Percentiles rank a stretch among this genome's conserved stretches.
Conservation (phyloP, 2,113 vertebrate genomes). For the Dipodomys stephensi region DNA sequence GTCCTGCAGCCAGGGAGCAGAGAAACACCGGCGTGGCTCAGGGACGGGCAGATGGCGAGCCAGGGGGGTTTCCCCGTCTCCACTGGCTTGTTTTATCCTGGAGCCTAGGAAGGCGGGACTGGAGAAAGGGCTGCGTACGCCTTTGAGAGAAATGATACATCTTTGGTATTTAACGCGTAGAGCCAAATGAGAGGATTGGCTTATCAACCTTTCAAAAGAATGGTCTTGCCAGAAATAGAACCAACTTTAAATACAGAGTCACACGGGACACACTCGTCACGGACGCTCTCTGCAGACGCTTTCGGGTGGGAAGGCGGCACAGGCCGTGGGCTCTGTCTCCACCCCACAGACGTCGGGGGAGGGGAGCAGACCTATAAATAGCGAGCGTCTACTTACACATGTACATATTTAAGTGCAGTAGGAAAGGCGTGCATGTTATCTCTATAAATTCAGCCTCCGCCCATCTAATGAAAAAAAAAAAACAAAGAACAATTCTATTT, state of each 20-base stretch:
- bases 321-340: neutral
- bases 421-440: neutral
- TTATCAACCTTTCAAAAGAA: conserved; percentile 63
- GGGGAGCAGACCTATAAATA: conserved; percentile 47
- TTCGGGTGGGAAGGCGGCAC: neutral
- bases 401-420: neutral
- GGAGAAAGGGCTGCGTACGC: neutral
- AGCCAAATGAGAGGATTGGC: conserved; percentile 54
- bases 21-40: neutral
- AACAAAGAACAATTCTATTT: conserved; percentile 39
- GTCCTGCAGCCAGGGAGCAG: neutral
- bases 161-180: conserved; percentile 24
- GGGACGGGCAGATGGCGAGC: conserved; percentile 34
- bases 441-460: conserved; percentile 24
- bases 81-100: neutral
- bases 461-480: neutral
- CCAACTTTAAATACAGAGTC: conserved; percentile 59
- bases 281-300: conserved; percentile 2
- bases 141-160: neutral
- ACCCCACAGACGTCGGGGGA: neutral
- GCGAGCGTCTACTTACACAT: neutral
- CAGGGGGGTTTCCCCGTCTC: neutral
- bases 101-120: neutral
- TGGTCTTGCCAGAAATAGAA: conserved; percentile 59
- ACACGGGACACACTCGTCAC: conserved; percentile 8